Evolutionary conservation across 2,113 vertebrate genomes (phyloP), one percentile per base, ranked within the genome.

Genomic region (Psephotus haematonotus): DNA sequence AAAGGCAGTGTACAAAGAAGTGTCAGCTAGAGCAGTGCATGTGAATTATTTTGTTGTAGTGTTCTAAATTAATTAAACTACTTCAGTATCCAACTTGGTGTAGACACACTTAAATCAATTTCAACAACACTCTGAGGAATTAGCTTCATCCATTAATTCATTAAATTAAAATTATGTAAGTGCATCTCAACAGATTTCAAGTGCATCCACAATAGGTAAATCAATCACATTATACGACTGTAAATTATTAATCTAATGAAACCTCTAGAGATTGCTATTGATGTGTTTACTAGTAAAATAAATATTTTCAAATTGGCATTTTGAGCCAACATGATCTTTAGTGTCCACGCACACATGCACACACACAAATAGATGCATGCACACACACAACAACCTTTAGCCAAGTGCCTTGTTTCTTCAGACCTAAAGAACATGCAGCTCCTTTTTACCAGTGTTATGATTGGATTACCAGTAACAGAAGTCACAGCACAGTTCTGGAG

Each of bases 211-310:
- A 81, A 79, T 82, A 94, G 72, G 47, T 17, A 82, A 91, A 93
- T 89, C 55, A 68, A 94, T 95, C 13, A 1, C 57, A 44, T 64
- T 81, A 75, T 3, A 2, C 11, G 25, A 57, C 24, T 41, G 19
- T 65, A 82, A 96, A 86, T 88, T 92, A 89, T 87, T 93, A 50
- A 92, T 52, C 65, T 87, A 87, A 95, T 49, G 39, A 95, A 82
- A 63, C 9, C 7, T 64, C 47, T 31, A 86, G 49, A 82, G 79
- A 94, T 62, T 80, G 59, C 28, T 86, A 89, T 82, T 57, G 91
- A 95, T 89, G 68, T 75, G 72, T 91, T 93, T 93, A 83, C 72
- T 50, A 64, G 55, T 20, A 86, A 92, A 94, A 78, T 39, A 88
- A 90, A 4, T 55, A 52, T 72, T 83, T 92, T 71, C 24, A 55